Conservation (phyloP, 1,140 invertebrate species). For the Venturia canescens region DNA sequence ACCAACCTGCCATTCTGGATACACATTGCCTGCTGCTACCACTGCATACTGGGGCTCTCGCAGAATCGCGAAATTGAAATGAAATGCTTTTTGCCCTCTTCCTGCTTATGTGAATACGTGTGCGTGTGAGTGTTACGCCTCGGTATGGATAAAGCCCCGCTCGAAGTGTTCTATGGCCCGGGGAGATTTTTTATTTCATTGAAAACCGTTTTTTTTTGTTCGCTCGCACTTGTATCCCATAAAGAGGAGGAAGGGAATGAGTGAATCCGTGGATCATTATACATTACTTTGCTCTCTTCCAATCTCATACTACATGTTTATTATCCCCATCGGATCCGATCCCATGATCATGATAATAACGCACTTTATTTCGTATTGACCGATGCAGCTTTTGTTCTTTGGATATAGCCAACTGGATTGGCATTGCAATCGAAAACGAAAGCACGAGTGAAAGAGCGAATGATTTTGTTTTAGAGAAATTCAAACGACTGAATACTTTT, state of each 20-base stretch:
- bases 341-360: background rate
- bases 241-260: background rate
- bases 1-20: background rate
- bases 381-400: too few species aligned
- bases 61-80: constrained; percentile 61
- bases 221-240: background rate
- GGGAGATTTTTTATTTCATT: constrained; percentile 43
- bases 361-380: too few species aligned
- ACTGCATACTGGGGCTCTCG: constrained; percentile 7
- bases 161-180: constrained; percentile 67
- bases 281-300: constrained; percentile 22
- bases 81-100: constrained; percentile 63
- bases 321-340: background rate
- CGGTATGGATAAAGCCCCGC: constrained; percentile 35
- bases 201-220: constrained; percentile 30
- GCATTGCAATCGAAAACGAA: too few species aligned
- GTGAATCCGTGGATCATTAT: constrained; percentile 1
- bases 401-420: too few species aligned
- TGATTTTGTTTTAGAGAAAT: too few species aligned
- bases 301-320: constrained; percentile 4
- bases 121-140: background rate
- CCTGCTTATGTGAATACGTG: background rate
- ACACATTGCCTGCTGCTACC: background rate
- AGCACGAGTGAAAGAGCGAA: too few species aligned
- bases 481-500: too few species aligned